A percentile compares a stretch with the other conserved stretches of the same genome.
These are phyloP conservation scores for Druon quercuslanigerum DNA, from an alignment of 1,140 invertebrate genomes.

Conservation along the genomic window DNA sequence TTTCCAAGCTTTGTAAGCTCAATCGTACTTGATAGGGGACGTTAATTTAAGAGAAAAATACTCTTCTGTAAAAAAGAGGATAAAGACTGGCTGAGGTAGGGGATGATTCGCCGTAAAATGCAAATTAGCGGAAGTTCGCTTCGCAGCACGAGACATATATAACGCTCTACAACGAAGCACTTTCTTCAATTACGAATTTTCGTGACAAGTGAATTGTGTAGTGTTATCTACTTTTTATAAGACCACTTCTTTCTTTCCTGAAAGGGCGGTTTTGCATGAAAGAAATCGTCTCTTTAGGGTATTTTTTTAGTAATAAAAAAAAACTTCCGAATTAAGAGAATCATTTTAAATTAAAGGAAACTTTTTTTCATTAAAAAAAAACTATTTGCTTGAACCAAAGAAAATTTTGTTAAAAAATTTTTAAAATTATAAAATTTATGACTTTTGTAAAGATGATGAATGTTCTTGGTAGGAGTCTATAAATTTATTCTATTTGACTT, in stretches of 20 bases:
- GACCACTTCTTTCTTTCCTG: background rate
- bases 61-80: background rate
- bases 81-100: background rate
- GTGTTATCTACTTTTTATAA: background rate
- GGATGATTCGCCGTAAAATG: constrained; percentile 10
- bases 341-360: no score
- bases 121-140: constrained; percentile 4
- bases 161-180: background rate
- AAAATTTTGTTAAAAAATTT: no score
- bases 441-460: no score
- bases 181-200: constrained; percentile 10
- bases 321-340: no score
- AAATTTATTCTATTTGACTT: no score
- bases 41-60: constrained; percentile 33
- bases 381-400: no score
- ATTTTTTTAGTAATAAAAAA: no score
- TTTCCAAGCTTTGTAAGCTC: constrained; percentile 1
- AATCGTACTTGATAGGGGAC: background rate
- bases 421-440: no score
- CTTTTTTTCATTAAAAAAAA: no score
- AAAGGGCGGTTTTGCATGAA: no score
- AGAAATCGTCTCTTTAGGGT: no score
- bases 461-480: no score
- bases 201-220: background rate
- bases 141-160: background rate